Evolutionary conservation across 2,797 vertebrate species (phyloP), one percentile per base, ranked within the genome.

Genomic region (Coregonus sp.): DNA sequence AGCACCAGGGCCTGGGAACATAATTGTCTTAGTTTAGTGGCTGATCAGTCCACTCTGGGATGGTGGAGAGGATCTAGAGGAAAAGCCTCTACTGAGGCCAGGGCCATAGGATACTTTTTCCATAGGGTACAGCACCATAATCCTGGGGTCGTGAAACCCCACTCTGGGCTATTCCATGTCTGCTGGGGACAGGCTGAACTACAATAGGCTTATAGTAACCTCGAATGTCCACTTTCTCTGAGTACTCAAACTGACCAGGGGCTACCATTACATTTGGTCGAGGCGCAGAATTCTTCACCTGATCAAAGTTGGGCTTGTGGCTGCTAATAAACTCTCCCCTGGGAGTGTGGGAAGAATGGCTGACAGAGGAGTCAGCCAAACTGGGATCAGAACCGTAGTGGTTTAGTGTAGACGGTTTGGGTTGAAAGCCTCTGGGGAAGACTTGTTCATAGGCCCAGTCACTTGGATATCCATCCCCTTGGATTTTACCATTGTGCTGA

Each of bases 181-280:
- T 73, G 80, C 85, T 86, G 86, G 84, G 86, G 78, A 69, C 79
- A 1, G 78, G 74, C 73, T 82, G 80, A 4, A 87, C 86, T 84
- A 75, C 75, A 56, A 33, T 80, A 82, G 82, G 81, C 85, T 82
- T 50, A 37, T 16, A 75, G 47, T 1, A 84, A 90, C 84, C 82
- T 84, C 75, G 84, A 81, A 73, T 18, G 14, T n/a, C 70, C 83
- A 54, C 18, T 74, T 76, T 7, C 47, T 77, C 72, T 77, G 76
- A 80, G 80, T 79, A 75, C 80, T 86, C 85, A 76, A 71, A 59
- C 73, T 1, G 66, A 81, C 84, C 63, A 0, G 40, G 40, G 84
- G 87, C 66, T 73, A 65, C 31, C 33, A 40, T n/a, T 18, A 6
- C 69, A 31, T 72, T 1, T 66, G 83, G 56, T 73, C 40, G 73